These are phyloP conservation scores for Ceratoteleas bidentatus DNA, from an alignment of 1,140 invertebrate species.

Conservation along the genomic window DNA sequence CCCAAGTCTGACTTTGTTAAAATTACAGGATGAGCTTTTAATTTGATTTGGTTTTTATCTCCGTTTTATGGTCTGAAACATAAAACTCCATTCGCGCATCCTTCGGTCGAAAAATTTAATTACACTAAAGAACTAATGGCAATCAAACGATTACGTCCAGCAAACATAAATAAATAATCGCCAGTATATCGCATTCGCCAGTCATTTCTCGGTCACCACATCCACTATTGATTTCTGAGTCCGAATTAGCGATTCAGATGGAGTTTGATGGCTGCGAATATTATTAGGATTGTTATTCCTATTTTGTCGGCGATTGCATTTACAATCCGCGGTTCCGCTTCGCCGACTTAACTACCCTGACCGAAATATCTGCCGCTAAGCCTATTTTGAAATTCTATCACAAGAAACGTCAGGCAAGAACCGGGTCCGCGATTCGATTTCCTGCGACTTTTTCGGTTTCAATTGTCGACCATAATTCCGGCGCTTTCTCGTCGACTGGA, in stretches of 20 bases:
- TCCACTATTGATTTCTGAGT: slow-evolving; percentile 11
- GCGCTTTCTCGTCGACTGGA: neutral
- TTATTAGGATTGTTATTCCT: slow-evolving; percentile 11
- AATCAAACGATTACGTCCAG: too few relatives aligned
- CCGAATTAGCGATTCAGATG: slow-evolving; percentile 3
- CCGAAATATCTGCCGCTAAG: neutral
- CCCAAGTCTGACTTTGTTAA: too few relatives aligned
- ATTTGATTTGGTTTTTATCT: too few relatives aligned
- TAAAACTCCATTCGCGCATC: too few relatives aligned
- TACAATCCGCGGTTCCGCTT: neutral
- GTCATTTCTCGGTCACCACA: neutral
- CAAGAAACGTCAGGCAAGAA: neutral
- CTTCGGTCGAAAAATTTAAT: too few relatives aligned
- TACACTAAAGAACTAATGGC: too few relatives aligned
- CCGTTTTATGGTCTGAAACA: too few relatives aligned
- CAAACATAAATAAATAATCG: too few relatives aligned
- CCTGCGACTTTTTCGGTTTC: neutral
- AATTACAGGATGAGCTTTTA: too few relatives aligned
- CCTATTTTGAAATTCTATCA: neutral
- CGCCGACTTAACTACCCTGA: neutral
- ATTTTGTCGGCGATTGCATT: slow-evolving; percentile 4
- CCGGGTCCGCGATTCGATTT: neutral
- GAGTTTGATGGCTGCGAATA: slow-evolving; percentile 8
- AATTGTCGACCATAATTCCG: neutral
- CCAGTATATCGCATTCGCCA: neutral